Evolutionary conservation across 2,888 invertebrate genomes (phyloP).

Genomic region (Penaeus monodon): DNA sequence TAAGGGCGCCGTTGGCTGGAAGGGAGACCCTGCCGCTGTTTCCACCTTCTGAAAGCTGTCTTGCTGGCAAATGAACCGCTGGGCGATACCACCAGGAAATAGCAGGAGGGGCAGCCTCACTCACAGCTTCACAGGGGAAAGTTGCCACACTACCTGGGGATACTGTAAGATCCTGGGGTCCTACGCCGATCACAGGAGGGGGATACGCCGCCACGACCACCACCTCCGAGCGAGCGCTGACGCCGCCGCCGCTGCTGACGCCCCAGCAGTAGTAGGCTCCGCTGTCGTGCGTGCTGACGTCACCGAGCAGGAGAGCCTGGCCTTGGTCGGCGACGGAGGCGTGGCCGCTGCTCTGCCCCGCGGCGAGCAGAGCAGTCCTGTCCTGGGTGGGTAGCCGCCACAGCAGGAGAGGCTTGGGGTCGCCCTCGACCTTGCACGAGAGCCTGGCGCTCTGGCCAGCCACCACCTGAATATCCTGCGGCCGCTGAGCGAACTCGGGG

Average conservation of each 20-base stretch:
- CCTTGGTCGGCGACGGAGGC: slow-evolving; percentile 72
- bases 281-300: slow-evolving; percentile 85
- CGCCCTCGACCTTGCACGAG: slow-evolving; percentile 89
- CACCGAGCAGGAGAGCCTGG: slow-evolving; percentile 86
- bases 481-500: slow-evolving; percentile 88
- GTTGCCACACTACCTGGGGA: slow-evolving; percentile 87
- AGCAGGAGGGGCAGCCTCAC: slow-evolving; percentile 46
- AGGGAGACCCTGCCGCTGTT: slow-evolving; percentile 75
- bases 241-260: slow-evolving; percentile 88
- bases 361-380: slow-evolving; percentile 40
- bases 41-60: slow-evolving; percentile 17
- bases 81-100: slow-evolving; percentile 44
- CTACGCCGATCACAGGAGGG: slow-evolving; percentile 89
- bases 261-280: slow-evolving; percentile 91
- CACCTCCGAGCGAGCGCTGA: slow-evolving; percentile 86
- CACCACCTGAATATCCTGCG: slow-evolving; percentile 86
- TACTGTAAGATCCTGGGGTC: slow-evolving; percentile 88
- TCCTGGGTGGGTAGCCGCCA: slow-evolving; percentile 76
- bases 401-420: slow-evolving; percentile 87
- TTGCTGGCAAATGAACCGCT: slow-evolving; percentile 44
- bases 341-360: slow-evolving; percentile 36
- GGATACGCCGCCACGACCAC: slow-evolving; percentile 80
- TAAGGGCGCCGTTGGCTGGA: slow-evolving; percentile 77
- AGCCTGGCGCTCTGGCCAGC: slow-evolving; percentile 88
- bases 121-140: slow-evolving; percentile 83